Evolutionary conservation across 2,797 vertebrate genomes (phyloP), one percentile per base, ranked within the genome.

Genomic region (Myripristis murdjan): DNA sequence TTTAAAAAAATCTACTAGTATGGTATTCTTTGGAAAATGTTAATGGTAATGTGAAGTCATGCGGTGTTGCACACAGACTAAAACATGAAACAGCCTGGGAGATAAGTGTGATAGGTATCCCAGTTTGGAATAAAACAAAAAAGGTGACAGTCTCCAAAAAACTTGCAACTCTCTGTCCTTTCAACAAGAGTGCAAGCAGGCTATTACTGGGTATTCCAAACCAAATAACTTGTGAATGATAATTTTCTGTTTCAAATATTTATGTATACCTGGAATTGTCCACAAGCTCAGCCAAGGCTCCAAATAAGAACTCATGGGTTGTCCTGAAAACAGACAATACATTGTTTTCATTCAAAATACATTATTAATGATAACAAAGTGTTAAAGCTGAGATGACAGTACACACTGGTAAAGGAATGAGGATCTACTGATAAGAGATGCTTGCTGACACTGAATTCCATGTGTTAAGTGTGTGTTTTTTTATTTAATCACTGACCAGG

Each of bases 251-350:
- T 37, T 48, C 1, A 53, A 73, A 61, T 64, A 0, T 43, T 55
- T 23, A 23, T 53, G 5, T 3, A 26, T 96, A 99, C 98, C 98
- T 98, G 87, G 98, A 98, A 79, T 99, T 99, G 93, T 99, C 98
- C 82, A 99, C 97, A 75, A 99, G 96, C 86, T 99, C 98, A 46
- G 98, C 98, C 92, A 99, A 93, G 58, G 98, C 98, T 86, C 98
- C 98, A 90, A 99, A 99, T 75, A 99, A 93, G 88, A 99, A 99
- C 89, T 99, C 98, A 2, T 99, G 98, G 35, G 98, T 99, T 75
- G 98, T 99, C 91, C 98, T 99, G 93, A 86, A 95, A 95, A 11
- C 1, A 89, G 41, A 79, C 6, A 28, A 76, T 18, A 15, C 14
- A 56, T 62, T 16, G 37, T 2, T 65, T 55, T 48, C 41, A 66